Evolutionary conservation across 2,888 invertebrate species (phyloP).

Genomic region (Xestobium rufovillosum): DNA sequence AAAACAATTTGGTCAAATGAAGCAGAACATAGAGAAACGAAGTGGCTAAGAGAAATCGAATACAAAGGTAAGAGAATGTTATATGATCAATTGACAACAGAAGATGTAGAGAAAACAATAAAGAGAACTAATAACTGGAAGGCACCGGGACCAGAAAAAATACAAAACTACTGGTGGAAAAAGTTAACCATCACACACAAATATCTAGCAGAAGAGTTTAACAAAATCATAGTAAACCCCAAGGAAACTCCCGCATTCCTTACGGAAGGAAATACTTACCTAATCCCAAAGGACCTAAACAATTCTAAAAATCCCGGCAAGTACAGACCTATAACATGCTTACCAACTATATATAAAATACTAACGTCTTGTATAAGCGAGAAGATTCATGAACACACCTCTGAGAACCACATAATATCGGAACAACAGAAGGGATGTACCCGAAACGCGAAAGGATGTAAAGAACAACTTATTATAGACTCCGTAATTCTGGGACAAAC

Average conservation of each 20-base stretch:
- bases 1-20: conserved; percentile 5
- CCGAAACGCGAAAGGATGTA: conserved; percentile 10
- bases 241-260: conserved; percentile 4
- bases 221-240: conserved; percentile 6
- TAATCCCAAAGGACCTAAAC: conserved; percentile 13
- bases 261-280: conserved; percentile 1
- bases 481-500: conserved; percentile 11
- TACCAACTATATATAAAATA: conserved; percentile 17
- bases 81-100: not conserved
- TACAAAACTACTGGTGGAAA: conserved; percentile 14
- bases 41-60: conserved; percentile 6
- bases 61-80: not conserved
- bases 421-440: conserved; percentile 17
- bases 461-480: conserved; percentile 16
- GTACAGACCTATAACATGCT: conserved; percentile 21
- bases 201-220: conserved; percentile 10
- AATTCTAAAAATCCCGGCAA: conserved; percentile 12
- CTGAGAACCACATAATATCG: conserved; percentile 7
- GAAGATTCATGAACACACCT: conserved; percentile 12
- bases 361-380: conserved; percentile 10
- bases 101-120: conserved; percentile 10
- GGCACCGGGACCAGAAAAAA: conserved; percentile 13
- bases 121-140: conserved; percentile 12
- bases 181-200: conserved; percentile 8
- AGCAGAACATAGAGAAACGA: conserved; percentile 3